A percentile compares a stretch with the other conserved stretches of the same genome.
Evolutionary conservation across 2,113 vertebrate species (phyloP).

Genomic region (Micronycteris hirsuta): DNA sequence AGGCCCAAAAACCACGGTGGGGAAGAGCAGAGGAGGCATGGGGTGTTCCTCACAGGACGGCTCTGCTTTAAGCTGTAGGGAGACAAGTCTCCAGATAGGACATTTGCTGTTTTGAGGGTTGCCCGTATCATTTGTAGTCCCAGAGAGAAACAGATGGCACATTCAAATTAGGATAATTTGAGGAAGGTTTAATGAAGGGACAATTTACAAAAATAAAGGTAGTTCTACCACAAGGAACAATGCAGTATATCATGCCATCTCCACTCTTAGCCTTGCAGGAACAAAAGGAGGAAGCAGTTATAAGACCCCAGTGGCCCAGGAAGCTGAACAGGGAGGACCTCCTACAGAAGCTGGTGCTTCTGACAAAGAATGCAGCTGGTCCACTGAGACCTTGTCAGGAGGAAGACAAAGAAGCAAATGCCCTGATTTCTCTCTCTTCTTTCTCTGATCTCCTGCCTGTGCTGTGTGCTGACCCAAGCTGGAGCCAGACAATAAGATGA

Average conservation of each 20-base stretch:
- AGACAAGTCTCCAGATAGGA: slow-evolving; percentile 4
- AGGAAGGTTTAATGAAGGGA: slow-evolving; percentile 51
- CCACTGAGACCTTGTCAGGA: background rate
- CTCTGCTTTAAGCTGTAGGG: background rate
- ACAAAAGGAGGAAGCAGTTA: background rate
- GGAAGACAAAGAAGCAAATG: background rate
- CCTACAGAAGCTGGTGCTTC: background rate
- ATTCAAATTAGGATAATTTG: slow-evolving; percentile 58
- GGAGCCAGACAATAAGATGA: background rate
- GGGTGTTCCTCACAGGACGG: background rate
- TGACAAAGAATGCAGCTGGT: background rate
- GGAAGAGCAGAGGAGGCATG: background rate
- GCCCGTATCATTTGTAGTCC: background rate
- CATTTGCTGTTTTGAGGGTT: slow-evolving; percentile 34
- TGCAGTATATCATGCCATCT: background rate
- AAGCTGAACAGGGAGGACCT: background rate
- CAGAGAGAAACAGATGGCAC: slow-evolving; percentile 52
- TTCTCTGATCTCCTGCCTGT: background rate
- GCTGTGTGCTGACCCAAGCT: background rate
- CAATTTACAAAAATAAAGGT: slow-evolving; percentile 51
- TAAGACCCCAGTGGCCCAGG: background rate
- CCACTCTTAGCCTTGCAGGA: background rate
- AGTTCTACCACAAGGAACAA: background rate
- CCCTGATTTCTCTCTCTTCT: background rate
- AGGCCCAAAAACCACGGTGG: background rate